These are phyloP conservation scores for Lysandra coridon DNA, from an alignment of 2,888 invertebrate genomes.

Conservation along the genomic window DNA sequence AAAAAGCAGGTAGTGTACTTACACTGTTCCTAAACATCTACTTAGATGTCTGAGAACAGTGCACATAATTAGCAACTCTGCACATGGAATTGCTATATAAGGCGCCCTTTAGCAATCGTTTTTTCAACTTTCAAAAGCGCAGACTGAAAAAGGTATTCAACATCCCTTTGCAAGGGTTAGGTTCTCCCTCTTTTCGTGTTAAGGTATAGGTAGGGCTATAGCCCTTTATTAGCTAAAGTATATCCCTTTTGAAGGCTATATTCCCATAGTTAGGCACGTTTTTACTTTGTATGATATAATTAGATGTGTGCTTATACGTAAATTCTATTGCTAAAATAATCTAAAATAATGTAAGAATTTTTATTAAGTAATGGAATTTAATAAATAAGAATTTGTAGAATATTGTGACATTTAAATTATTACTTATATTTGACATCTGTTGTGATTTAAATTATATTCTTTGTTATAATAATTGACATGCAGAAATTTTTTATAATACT, in stretches of 20 bases:
- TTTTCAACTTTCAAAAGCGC: neutral
- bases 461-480: too few species aligned
- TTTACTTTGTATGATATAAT: neutral
- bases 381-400: too few species aligned
- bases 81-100: neutral
- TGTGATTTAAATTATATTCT: too few species aligned
- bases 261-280: neutral
- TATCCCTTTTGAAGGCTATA: neutral
- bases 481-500: too few species aligned
- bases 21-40: too few species aligned
- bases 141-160: constrained; percentile 9
- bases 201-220: neutral
- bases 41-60: too few species aligned
- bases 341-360: too few species aligned
- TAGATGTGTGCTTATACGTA: neutral
- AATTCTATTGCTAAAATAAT: too few species aligned
- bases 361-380: too few species aligned
- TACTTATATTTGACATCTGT: too few species aligned
- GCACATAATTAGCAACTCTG: neutral
- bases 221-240: neutral
- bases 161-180: neutral
- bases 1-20: too few species aligned
- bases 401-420: too few species aligned
- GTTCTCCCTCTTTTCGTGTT: neutral
- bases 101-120: neutral